Base-by-base conservation (phyloP, 2,113 vertebrate species). In the Oncorhynchus clarkii region DNA sequence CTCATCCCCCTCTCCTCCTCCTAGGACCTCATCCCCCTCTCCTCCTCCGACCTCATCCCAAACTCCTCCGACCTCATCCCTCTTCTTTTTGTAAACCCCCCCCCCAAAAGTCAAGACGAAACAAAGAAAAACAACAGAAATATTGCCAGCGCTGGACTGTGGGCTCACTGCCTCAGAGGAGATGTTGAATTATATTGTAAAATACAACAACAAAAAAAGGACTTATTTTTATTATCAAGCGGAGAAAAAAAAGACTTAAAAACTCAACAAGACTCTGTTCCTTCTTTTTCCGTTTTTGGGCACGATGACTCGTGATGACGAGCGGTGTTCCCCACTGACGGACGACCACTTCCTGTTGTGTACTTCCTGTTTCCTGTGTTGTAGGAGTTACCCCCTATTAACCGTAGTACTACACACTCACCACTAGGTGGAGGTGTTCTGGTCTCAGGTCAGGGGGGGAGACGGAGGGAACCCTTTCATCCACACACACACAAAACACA, bases 181-280 rank as follows among this genome's bases (percentile, higher is more conserved):
- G 95, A 97, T 95, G 94, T 96, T 95, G 24, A 26, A 26, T 26
- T 26, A 26, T 26, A 26, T 26, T 98, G 96, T 98, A 98, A 97
- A 96, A 96, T 98, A 98, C 94, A 98, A 24, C 0, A 24, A 24
- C 0, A 96, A 97, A 96, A 94, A 93, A 95, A 89, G 84, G 89
- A 97, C 96, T 96, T 99, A 98, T 99, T 99, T 99, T 99, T 99
- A 98, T 98, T 96, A 97, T 93, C 93, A 96, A 94, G 94, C 95
- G 95, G 94, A 95, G 93, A 24, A 96, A 90, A 90, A 92, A 92
- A 26, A 26, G 24, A 26, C 24, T 26, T 26, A 26, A 26, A 89
- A 91, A 85, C 11, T 5, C 77, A 77, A 88, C 81, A 80, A 74
- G 89, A 96, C 95, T 93, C 81, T 87, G 57, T 88, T 89, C 87